Conservation (phyloP, 2,797 vertebrate genomes). For the Alcedo quadribrachys region DNA sequence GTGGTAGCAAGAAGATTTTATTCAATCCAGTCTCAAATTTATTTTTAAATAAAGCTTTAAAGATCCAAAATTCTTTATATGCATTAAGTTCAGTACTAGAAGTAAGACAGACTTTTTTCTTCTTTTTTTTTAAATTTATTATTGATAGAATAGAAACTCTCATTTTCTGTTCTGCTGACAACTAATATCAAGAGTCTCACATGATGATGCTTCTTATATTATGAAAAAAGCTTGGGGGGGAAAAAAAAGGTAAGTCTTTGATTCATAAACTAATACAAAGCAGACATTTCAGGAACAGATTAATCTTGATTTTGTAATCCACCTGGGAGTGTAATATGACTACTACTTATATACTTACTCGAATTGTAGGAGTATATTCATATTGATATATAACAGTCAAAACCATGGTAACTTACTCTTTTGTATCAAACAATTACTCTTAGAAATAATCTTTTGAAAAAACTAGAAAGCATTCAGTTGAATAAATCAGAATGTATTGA, state of each 20-base stretch:
- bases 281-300: conserved; percentile 21
- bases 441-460: conserved; percentile 62
- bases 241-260: conserved; percentile 27
- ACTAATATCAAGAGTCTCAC: neutral
- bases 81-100: neutral
- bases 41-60: neutral
- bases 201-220: neutral
- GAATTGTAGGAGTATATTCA: conserved; percentile 38
- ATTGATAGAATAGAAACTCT: neutral
- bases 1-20: neutral
- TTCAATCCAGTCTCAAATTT: neutral
- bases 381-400: conserved; percentile 56
- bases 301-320: conserved; percentile 55
- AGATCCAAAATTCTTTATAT: neutral
- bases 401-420: conserved; percentile 39
- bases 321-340: conserved; percentile 14
- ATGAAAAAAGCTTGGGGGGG: neutral
- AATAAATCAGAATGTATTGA: neutral
- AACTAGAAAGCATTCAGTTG: conserved; percentile 22
- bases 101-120: neutral
- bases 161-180: neutral
- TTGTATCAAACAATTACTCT: conserved; percentile 47
- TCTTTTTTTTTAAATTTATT: neutral
- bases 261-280: conserved; percentile 55
- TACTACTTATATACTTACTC: conserved; percentile 40